Conservation (phyloP, 2,797 vertebrate species). For the Dendrocincla fuliginosa region DNA sequence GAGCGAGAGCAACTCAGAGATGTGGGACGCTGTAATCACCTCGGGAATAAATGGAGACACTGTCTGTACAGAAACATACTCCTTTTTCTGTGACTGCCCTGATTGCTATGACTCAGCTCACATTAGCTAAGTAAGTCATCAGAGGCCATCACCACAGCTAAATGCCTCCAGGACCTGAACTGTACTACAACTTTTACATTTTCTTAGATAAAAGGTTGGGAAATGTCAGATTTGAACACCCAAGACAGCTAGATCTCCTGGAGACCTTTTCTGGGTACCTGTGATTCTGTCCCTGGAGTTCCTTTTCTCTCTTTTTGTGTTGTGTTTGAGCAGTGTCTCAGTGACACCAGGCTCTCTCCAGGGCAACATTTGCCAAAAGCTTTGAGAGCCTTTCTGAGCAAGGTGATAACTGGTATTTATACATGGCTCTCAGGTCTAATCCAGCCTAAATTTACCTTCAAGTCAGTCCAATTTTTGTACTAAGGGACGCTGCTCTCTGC, state of each 20-base stretch:
- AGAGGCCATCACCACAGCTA: not conserved
- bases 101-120: not conserved
- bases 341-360: not conserved
- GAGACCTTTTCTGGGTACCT: not conserved
- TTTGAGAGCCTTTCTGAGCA: not conserved
- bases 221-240: not conserved
- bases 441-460: not conserved
- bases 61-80: not conserved
- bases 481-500: not conserved
- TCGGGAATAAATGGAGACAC: not conserved
- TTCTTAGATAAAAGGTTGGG: not conserved
- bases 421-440: not conserved
- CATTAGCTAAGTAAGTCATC: not conserved
- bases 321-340: not conserved
- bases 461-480: not conserved
- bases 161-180: not conserved
- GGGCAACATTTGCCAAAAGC: not conserved
- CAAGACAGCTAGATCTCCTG: fast-evolving
- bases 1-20: not conserved
- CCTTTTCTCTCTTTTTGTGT: not conserved
- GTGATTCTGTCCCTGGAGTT: not conserved
- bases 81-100: not conserved
- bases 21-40: fast-evolving
- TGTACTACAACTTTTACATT: not conserved
- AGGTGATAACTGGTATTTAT: not conserved